A percentile compares a stretch with the other conserved stretches of the same genome.
These are phyloP conservation scores for Macroramphosus scolopax DNA, from an alignment of 2,797 vertebrate species.

Conservation along the genomic window DNA sequence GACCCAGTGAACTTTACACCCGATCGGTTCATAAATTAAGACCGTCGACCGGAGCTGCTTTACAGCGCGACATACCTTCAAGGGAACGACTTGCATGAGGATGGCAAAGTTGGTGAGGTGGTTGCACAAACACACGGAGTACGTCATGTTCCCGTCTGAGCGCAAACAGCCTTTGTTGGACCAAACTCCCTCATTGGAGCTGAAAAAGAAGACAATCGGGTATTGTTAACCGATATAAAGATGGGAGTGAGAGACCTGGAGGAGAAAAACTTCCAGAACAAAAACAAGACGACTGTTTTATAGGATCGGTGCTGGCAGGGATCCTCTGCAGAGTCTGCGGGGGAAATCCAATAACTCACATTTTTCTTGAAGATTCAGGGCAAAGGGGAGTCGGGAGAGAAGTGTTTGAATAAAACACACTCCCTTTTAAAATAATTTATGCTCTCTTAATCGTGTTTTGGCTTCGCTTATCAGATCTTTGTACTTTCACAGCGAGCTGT, in stretches of 20 bases:
- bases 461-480: slow-evolving; percentile 37
- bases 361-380: slow-evolving; percentile 51
- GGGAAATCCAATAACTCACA: slow-evolving; percentile 50
- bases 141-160: slow-evolving; percentile 82
- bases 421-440: slow-evolving; percentile 62
- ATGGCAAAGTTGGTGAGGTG: slow-evolving; percentile 99
- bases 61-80: slow-evolving; percentile 90
- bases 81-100: slow-evolving; percentile 96
- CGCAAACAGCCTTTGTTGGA: slow-evolving; percentile 87
- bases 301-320: slow-evolving; percentile 19
- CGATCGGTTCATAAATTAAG: too few relatives aligned
- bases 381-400: slow-evolving; percentile 44
- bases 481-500: slow-evolving; percentile 36
- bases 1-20: too few relatives aligned
- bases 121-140: slow-evolving; percentile 89
- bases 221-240: slow-evolving; percentile 6
- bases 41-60: too few relatives aligned
- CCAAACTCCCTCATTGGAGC: slow-evolving; percentile 88
- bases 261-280: slow-evolving; percentile 1
- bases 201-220: slow-evolving; percentile 55
- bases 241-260: background rate
- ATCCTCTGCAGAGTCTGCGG: slow-evolving; percentile 40
- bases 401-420: slow-evolving; percentile 56
- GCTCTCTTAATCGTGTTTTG: slow-evolving; percentile 45
- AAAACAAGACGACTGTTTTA: slow-evolving; percentile 4